Base-by-base conservation (phyloP, 2,113 vertebrate species). In the Dasypus novemcinctus region DNA sequence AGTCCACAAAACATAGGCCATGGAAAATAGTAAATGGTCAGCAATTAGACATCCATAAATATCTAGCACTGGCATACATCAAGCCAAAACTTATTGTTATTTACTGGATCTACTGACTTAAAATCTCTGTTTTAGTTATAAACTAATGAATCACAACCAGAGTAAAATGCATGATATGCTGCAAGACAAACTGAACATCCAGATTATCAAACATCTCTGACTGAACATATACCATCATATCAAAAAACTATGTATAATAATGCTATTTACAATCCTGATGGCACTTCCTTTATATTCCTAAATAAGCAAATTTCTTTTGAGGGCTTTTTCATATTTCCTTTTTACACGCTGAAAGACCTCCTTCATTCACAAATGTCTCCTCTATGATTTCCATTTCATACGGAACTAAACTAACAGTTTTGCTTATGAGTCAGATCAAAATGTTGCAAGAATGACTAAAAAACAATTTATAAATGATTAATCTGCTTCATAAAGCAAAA, bases 41-140 rank as follows among this genome's bases (percentile, higher is more conserved):
- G 88, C 1, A 95, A 64, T 83, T 25, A 95, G 52, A 90, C 13
- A 95, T 59, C 59, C 61, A n/a, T 75, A 96, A 95, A 52, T 63
- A 90, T 80, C 75, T 91, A 64, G 80, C 21, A 75, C 4, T 82
- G 23, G 75, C 7, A 87, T 54, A 89, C 2, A 69, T 13, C 68
- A 94, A 91, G 74, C 10, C 38, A 59, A 92, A 89, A 72, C 63
- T 46, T 68, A 94, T 31, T 90, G 61, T 49, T 76, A 49, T 74
- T 86, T 78, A 86, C 3, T 88, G 33, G 71, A 36, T 81, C 33
- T 83, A 90, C 52, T 15, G 90, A 84, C 6, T 91, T 85, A 93
- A 94, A 81, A 41, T n/a, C 8, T 85, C 8, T 85, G 59, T 88
- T 81, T 93, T 90, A 86, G 14, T 89, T 87, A 91, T 31, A 61